Conservation (phyloP, 2,888 invertebrate genomes). For the Mythimna albipuncta region DNA sequence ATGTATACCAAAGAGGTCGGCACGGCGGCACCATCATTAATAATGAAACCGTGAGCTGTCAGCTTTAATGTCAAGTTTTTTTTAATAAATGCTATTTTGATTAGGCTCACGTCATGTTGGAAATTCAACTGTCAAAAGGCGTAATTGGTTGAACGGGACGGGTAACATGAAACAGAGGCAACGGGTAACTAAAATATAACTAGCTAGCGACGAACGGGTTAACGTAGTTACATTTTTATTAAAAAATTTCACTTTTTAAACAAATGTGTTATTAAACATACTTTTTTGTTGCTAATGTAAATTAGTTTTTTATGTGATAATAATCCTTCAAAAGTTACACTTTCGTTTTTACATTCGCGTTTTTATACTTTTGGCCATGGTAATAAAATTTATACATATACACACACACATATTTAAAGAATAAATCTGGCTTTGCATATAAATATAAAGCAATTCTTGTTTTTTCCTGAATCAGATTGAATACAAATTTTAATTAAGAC, state of each 20-base stretch:
- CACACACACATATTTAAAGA: too few species aligned
- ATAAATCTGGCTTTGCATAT: slow-evolving; percentile 41
- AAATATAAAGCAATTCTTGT: slow-evolving; percentile 36
- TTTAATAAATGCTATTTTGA: slow-evolving; percentile 91
- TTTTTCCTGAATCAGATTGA: slow-evolving; percentile 36
- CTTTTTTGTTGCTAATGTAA: slow-evolving; percentile 31
- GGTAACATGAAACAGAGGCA: slow-evolving; percentile 78
- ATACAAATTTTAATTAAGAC: slow-evolving; percentile 53
- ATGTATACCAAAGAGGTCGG: slow-evolving; percentile 76
- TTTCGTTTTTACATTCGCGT: slow-evolving; percentile 55
- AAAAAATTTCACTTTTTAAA: slow-evolving; percentile 51
- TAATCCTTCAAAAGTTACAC: slow-evolving; percentile 57
- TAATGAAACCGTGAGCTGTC: slow-evolving; percentile 90
- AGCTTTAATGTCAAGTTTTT: slow-evolving; percentile 88
- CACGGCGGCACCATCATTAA: slow-evolving; percentile 82
- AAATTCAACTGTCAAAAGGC: slow-evolving; percentile 90
- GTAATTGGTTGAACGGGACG: slow-evolving; percentile 88
- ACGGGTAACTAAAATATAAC: slow-evolving; percentile 60
- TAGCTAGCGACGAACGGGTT: slow-evolving; percentile 32
- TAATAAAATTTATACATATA: slow-evolving; percentile 41
- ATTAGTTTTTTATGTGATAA: slow-evolving; percentile 37
- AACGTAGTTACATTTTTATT: slow-evolving; percentile 40
- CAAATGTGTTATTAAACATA: slow-evolving; percentile 36
- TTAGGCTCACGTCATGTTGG: slow-evolving; percentile 91
- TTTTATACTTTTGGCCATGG: slow-evolving; percentile 37